A percentile compares a stretch with the other conserved stretches of the same genome.
phyloP scores from a whole-genome alignment of 2,888 invertebrate genomes.

The Euproctis similis region DNA sequence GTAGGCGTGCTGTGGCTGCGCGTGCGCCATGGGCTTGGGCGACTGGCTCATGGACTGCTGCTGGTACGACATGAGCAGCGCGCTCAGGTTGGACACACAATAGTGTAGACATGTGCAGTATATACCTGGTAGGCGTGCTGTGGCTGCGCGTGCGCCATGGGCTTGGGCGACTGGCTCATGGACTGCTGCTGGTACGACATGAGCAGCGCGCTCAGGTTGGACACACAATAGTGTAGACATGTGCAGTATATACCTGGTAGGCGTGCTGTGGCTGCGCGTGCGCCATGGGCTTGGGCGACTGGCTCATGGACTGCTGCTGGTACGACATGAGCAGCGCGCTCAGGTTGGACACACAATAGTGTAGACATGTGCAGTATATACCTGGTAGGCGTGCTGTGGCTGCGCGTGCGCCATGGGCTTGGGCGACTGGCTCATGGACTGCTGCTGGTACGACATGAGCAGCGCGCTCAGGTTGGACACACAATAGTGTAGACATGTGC shows the following conservation, averaged over 20 bases:
- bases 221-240: too few species aligned
- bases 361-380: conserved; percentile 19
- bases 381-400: conserved; percentile 63
- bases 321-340: conserved; percentile 66
- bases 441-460: conserved; percentile 70
- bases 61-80: conserved; percentile 67
- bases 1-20: conserved; percentile 58
- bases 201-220: conserved; percentile 59
- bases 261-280: conserved; percentile 58
- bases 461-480: conserved; percentile 58
- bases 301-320: conserved; percentile 62
- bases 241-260: conserved; percentile 49
- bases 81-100: conserved; percentile 59
- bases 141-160: conserved; percentile 56
- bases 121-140: conserved; percentile 63
- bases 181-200: conserved; percentile 71
- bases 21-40: conserved; percentile 62
- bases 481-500: too few species aligned
- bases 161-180: conserved; percentile 60
- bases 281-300: conserved; percentile 65
- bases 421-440: conserved; percentile 58
- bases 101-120: too few species aligned
- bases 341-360: too few species aligned
- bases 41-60: conserved; percentile 63
- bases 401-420: conserved; percentile 64